A percentile compares a stretch with the other conserved stretches of the same genome.
phyloP scores from a whole-genome alignment of 2,797 vertebrate species.

The Parauchenoglanis punctatus region DNA sequence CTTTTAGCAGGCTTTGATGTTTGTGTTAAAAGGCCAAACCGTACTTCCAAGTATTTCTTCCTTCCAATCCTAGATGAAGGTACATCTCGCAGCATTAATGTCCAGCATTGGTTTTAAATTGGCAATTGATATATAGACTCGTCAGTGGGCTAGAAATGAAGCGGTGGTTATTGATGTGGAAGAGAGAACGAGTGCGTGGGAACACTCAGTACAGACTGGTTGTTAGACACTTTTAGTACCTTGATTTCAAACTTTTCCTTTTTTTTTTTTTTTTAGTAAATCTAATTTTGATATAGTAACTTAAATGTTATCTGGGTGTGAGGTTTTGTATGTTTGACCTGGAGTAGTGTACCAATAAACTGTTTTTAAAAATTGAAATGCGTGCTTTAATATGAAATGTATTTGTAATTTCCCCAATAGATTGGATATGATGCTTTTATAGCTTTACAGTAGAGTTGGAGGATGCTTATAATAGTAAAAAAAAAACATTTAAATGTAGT shows the following conservation, averaged over 20 bases:
- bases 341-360: constrained; percentile 53
- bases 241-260: background rate
- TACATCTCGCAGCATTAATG: background rate
- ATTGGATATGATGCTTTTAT: background rate
- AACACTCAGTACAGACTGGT: background rate
- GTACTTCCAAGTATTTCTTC: constrained; percentile 21
- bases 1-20: constrained; percentile 3
- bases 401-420: background rate
- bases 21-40: background rate
- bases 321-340: constrained; percentile 32
- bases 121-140: background rate
- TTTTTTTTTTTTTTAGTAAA: background rate
- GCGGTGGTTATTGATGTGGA: background rate
- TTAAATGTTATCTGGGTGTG: constrained; percentile 13
- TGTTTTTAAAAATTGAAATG: constrained; percentile 20
- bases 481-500: background rate
- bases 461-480: background rate
- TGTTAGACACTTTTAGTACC: constrained; percentile 2
- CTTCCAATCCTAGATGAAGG: constrained; percentile 16
- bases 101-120: background rate
- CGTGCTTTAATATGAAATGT: background rate
- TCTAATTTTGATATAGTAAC: constrained; percentile 14
- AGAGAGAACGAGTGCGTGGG: background rate
- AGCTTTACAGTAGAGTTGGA: background rate
- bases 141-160: background rate